Evolutionary conservation across 2,113 vertebrate species (phyloP).

Genomic region (Corvus cornix): DNA sequence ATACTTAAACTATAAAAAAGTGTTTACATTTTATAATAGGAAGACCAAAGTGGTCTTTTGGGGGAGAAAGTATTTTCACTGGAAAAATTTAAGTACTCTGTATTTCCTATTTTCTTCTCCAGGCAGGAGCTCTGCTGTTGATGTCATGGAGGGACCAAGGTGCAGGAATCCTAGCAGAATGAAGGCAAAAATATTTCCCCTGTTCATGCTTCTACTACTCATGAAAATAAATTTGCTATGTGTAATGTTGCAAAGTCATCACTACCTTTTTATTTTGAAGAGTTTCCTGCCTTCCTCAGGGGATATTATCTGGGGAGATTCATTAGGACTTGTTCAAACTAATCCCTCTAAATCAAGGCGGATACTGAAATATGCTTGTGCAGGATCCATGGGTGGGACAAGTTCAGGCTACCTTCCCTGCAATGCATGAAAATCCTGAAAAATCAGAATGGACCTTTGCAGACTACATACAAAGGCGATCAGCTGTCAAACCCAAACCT

Average conservation of each 20-base stretch:
- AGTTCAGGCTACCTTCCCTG: background rate
- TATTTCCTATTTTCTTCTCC: constrained; percentile 25
- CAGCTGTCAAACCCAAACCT: background rate
- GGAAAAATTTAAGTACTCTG: constrained; percentile 7
- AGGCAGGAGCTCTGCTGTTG: background rate
- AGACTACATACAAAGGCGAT: background rate
- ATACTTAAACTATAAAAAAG: constrained; percentile 30
- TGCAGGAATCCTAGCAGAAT: background rate
- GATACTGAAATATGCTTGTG: background rate
- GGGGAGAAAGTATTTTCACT: constrained; percentile 32
- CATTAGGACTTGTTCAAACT: background rate
- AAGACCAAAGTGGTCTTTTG: constrained; percentile 47
- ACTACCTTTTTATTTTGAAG: background rate
- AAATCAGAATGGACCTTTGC: background rate
- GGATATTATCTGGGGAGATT: background rate
- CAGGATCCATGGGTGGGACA: background rate
- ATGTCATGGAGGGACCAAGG: background rate
- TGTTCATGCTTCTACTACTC: background rate
- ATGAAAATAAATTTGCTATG: background rate
- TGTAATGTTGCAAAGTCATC: background rate
- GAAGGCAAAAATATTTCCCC: background rate
- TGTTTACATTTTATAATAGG: constrained; percentile 41
- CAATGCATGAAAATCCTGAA: background rate
- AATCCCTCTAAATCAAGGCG: background rate
- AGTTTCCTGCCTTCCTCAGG: background rate